A percentile compares a stretch with the other conserved stretches of the same genome.
Conservation (phyloP, 2,113 vertebrate genomes). For the Ariopsis seemanni region DNA sequence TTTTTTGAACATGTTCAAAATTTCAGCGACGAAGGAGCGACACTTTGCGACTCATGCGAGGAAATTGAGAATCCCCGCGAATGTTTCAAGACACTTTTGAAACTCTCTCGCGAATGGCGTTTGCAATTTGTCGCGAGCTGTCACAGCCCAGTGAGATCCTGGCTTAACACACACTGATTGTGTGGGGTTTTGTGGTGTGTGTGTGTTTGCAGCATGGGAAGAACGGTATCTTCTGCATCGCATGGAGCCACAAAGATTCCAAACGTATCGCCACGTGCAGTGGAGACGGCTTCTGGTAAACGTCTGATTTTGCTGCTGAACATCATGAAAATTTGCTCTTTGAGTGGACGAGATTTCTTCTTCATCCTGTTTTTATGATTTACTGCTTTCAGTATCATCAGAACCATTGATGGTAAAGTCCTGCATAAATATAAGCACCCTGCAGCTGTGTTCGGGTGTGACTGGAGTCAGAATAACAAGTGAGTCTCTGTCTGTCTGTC, state of each 20-base stretch:
- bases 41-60: too few species aligned
- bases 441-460: conserved; percentile 94
- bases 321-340: background rate
- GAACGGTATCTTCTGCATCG: conserved; percentile 95
- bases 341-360: too few species aligned
- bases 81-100: too few species aligned
- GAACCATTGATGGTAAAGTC: conserved; percentile 89
- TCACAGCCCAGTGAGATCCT: too few species aligned
- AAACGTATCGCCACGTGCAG: conserved; percentile 97
- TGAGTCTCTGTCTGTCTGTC: conserved; percentile 65
- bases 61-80: too few species aligned
- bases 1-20: too few species aligned
- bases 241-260: conserved; percentile 99
- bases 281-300: conserved; percentile 93
- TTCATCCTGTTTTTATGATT: background rate
- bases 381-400: conserved; percentile 83
- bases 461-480: conserved; percentile 99
- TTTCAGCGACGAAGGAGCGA: too few species aligned
- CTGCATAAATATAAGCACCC: conserved; percentile 96
- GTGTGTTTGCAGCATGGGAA: conserved; percentile 87
- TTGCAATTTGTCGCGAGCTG: too few species aligned
- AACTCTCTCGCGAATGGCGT: too few species aligned
- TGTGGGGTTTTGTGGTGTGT: background rate
- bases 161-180: background rate
- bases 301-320: conserved; percentile 7